Base-by-base conservation (phyloP, 1,140 invertebrate genomes). In the Drosophila sproati region DNA sequence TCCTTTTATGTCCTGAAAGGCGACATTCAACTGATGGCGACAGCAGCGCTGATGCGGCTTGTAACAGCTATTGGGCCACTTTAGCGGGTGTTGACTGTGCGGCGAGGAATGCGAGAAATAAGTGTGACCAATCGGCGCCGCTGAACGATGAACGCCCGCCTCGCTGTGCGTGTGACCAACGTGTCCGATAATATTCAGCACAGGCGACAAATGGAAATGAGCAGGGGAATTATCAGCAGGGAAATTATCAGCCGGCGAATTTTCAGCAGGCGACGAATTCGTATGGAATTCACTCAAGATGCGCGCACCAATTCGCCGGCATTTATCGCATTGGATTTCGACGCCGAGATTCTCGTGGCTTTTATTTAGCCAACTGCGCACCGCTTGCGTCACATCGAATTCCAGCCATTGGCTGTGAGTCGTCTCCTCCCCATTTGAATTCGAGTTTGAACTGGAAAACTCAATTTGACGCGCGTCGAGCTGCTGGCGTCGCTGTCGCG, bases 1-100 rank as follows among this genome's bases (percentile, higher is more conserved):
- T 4, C 95, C 95, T 60, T 94, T 93, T 12, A 96, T 92, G n/a
- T 96, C 94, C 57, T 94, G 94, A 78, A 96, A 96, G 29, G 93
- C 93, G 2, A 96, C 95, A 34, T 93, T 93, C 93, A 96, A 94
- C 29, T 94, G 92, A 88, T 96, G 95, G 32, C 95, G 93, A 77
- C 96, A 96, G 77, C 96, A 96, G 39, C 94, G 94, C 74, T 94
- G 94, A 64, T 93, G 94, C 2, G 93, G 78, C 28, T 93, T 93
- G 4, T 92, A 93, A 64, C 94, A 91, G 64, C 93, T 93, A 20
- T 93, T 93, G 6, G 92, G 93, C n/a, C 63, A 88, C 10, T 62
- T 68, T 29, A 3, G 39, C 10, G 4, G n/a, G 3, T n/a, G 10
- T n/a, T 10, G 47, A 10, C 51, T 39, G 0, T 77, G 63, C 7